Conservation (phyloP, 2,888 invertebrate genomes). For the Melinaea marsaeus region DNA sequence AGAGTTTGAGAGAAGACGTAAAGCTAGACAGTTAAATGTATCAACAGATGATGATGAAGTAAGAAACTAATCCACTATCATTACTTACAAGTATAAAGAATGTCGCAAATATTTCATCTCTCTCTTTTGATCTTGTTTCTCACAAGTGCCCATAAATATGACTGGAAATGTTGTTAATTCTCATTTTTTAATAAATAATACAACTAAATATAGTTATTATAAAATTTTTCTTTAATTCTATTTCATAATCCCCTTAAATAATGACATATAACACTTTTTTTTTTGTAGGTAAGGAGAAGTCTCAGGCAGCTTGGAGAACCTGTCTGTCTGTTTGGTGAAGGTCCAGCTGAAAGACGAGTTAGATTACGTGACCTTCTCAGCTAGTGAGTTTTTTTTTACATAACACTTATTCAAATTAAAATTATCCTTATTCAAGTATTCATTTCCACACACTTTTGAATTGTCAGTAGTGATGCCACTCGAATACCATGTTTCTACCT, state of each 20-base stretch:
- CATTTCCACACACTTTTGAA: too few relatives aligned
- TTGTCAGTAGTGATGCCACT: too few relatives aligned
- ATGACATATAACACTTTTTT: too few relatives aligned
- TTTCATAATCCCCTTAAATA: too few relatives aligned
- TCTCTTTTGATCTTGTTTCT: too few relatives aligned
- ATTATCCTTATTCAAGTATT: too few relatives aligned
- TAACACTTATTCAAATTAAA: not conserved
- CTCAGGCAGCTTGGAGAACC: constrained; percentile 96
- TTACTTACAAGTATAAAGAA: not conserved
- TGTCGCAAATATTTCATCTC: not conserved
- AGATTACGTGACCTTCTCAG: constrained; percentile 93
- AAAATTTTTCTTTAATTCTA: too few relatives aligned
- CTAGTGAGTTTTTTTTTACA: constrained; percentile 64
- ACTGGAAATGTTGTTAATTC: too few relatives aligned
- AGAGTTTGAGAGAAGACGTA: constrained; percentile 95
- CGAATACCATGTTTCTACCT: too few relatives aligned
- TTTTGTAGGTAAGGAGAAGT: constrained; percentile 78
- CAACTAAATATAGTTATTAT: too few relatives aligned
- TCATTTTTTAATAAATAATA: too few relatives aligned
- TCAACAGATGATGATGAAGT: constrained; percentile 99
- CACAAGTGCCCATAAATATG: too few relatives aligned
- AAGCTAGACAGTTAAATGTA: constrained; percentile 96
- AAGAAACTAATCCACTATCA: not conserved
- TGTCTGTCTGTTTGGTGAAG: constrained; percentile 98
- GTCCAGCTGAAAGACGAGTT: constrained; percentile 96